phyloP scores from a whole-genome alignment of 2,113 vertebrate genomes.

The Catharus fuscescens region DNA sequence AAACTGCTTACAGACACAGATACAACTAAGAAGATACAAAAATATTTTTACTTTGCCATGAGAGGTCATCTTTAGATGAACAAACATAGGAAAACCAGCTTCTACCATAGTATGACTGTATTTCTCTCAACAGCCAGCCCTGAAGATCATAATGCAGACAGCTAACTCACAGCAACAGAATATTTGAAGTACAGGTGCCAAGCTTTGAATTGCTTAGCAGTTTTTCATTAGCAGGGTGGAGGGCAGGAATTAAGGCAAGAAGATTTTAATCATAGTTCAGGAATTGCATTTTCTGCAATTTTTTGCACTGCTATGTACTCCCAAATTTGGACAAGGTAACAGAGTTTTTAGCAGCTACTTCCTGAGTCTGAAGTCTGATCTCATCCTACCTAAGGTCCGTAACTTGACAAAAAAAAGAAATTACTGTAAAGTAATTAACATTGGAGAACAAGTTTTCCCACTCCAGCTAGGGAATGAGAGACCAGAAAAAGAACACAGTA shows the following conservation, averaged over 20 bases:
- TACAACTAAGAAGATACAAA: neutral
- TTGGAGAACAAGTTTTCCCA: neutral
- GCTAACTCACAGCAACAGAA: neutral
- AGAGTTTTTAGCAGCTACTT: neutral
- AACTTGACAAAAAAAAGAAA: neutral
- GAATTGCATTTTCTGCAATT: neutral
- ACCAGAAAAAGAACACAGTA: neutral
- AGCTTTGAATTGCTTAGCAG: neutral
- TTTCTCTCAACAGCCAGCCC: neutral
- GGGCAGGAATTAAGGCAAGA: neutral
- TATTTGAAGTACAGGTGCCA: neutral
- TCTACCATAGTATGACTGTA: neutral
- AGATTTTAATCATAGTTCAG: neutral
- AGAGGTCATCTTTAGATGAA: neutral
- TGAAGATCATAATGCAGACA: neutral
- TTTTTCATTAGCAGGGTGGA: neutral
- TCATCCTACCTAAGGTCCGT: neutral
- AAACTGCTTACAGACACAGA: neutral
- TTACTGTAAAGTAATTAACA: neutral
- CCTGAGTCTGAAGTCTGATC: neutral
- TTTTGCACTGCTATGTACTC: neutral
- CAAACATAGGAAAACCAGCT: neutral
- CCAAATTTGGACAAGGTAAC: neutral
- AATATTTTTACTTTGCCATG: neutral
- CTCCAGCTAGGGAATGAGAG: neutral